Evolutionary conservation across 2,888 invertebrate genomes (phyloP).

Genomic region (Phortica okadai): DNA sequence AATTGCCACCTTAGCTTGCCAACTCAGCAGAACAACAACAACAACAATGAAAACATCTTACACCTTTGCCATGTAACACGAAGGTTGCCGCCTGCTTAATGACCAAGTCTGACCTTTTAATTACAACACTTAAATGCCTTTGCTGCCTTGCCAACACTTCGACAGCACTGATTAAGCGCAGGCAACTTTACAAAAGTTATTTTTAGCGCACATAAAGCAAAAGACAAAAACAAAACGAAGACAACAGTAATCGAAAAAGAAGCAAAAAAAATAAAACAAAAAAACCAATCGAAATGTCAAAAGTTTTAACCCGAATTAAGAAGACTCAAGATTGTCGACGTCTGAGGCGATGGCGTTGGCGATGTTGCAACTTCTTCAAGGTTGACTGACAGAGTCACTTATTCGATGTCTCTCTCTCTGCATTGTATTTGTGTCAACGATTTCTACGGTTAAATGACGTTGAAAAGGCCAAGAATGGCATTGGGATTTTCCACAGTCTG

Average conservation of each 20-base stretch:
- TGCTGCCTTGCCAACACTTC: constrained; percentile 15
- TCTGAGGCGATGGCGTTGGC: constrained; percentile 6
- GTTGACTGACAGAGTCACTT: constrained; percentile 22
- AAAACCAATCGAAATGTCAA: constrained; percentile 19
- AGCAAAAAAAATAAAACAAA: not conserved
- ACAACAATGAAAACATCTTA: not conserved
- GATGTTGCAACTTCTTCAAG: constrained; percentile 14
- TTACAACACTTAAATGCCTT: constrained; percentile 8
- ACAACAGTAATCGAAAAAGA: not conserved
- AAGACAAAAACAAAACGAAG: not conserved
- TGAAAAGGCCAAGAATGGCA: constrained; percentile 33
- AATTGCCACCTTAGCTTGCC: not conserved
- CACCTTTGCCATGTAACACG: not conserved
- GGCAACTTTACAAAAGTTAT: constrained; percentile 22
- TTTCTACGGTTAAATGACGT: constrained; percentile 22
- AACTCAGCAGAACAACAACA: not conserved
- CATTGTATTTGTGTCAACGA: constrained; percentile 16
- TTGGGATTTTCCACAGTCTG: constrained; percentile 7
- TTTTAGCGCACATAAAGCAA: constrained; percentile 16
- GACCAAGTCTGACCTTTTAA: constrained; percentile 28
- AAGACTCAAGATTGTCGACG: not conserved
- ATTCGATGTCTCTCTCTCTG: constrained; percentile 12
- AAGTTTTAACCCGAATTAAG: constrained; percentile 4
- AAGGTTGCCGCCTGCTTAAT: constrained; percentile 15
- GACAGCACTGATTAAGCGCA: constrained; percentile 23